A percentile compares a stretch with the other conserved stretches of the same genome.
Evolutionary conservation across 2,797 vertebrate genomes (phyloP).

Genomic region (Bucorvus abyssinicus): DNA sequence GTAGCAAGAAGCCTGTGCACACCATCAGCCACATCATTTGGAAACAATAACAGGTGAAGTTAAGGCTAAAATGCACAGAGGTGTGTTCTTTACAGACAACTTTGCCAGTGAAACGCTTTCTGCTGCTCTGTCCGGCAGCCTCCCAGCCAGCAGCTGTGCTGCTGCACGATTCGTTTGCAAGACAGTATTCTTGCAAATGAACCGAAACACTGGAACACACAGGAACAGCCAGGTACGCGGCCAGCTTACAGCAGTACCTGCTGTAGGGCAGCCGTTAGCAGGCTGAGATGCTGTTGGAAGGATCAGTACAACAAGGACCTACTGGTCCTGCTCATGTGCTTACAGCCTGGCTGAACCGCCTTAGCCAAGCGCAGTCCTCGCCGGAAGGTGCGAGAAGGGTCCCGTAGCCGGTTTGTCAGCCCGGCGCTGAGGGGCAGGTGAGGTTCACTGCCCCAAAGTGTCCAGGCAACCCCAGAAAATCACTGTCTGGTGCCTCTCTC

Average conservation of each 20-base stretch:
- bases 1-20: background rate
- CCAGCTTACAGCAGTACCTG: background rate
- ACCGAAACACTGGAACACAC: background rate
- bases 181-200: rapidly evolving
- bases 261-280: background rate
- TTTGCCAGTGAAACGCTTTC: background rate
- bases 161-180: background rate
- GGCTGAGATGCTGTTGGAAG: background rate
- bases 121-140: background rate
- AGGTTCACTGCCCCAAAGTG: background rate
- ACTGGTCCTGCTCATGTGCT: background rate
- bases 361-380: background rate
- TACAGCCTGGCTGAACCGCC: rapidly evolving
- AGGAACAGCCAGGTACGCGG: background rate
- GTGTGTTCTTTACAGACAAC: background rate
- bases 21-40: background rate
- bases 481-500: background rate
- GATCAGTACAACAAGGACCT: rapidly evolving
- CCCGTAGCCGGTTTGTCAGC: rapidly evolving
- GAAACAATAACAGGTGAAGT: background rate
- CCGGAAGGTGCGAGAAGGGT: background rate
- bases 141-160: background rate
- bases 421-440: rapidly evolving
- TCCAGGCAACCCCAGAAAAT: background rate
- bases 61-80: background rate